These are phyloP conservation scores for Perdix hodgsoniae DNA, from an alignment of 2,797 vertebrate genomes.

Conservation along the genomic window DNA sequence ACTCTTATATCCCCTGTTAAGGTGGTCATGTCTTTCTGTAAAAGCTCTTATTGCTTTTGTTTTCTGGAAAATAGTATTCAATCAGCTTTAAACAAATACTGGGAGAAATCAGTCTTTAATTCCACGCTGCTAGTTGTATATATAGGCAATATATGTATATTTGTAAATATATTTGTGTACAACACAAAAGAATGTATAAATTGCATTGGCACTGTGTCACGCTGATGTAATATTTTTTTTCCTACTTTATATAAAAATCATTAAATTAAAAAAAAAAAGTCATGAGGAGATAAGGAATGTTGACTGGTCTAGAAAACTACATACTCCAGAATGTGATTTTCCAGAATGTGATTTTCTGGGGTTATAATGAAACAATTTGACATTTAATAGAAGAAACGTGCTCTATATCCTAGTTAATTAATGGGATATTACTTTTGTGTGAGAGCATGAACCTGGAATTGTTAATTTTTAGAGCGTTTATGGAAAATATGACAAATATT, in stretches of 20 bases:
- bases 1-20: background rate
- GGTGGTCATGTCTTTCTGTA: background rate
- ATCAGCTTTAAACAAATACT: background rate
- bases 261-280: background rate
- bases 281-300: background rate
- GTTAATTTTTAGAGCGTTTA: constrained; percentile 30
- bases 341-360: background rate
- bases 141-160: background rate
- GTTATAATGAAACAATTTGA: background rate
- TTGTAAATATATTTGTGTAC: background rate
- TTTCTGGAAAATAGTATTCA: background rate
- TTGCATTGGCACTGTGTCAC: background rate
- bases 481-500: constrained; percentile 27
- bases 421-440: background rate
- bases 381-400: background rate
- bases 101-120: background rate
- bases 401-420: background rate
- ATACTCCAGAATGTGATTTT: background rate
- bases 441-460: background rate
- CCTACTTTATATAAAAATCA: background rate
- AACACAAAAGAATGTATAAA: background rate
- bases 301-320: background rate
- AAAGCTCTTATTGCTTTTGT: constrained; percentile 7
- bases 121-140: background rate
- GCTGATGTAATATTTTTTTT: background rate